A percentile compares a stretch with the other conserved stretches of the same genome.
Conservation (phyloP, 2,888 invertebrate species). For the Epinotia bilunana region DNA sequence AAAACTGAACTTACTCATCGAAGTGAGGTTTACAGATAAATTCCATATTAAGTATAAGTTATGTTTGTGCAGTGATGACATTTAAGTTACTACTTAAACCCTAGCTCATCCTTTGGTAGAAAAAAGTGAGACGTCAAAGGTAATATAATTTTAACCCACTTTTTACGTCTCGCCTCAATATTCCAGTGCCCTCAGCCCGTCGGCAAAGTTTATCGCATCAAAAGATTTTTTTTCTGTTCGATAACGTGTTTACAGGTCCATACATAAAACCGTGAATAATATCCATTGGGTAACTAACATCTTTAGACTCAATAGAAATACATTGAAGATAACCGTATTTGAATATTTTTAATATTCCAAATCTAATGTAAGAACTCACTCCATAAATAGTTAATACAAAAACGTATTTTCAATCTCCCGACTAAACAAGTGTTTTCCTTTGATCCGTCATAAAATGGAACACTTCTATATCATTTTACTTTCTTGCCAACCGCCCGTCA, state of each 20-base stretch:
- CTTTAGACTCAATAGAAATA: too few relatives aligned
- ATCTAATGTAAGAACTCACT: too few relatives aligned
- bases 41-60: too few relatives aligned
- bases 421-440: neutral
- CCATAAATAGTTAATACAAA: neutral
- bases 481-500: too few relatives aligned
- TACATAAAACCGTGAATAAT: too few relatives aligned
- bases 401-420: neutral
- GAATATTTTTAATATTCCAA: too few relatives aligned
- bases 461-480: too few relatives aligned
- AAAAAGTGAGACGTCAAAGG: conserved; percentile 33
- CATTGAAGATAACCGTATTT: too few relatives aligned
- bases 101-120: conserved; percentile 9
- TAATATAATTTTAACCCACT: conserved; percentile 22
- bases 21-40: too few relatives aligned
- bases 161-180: conserved; percentile 35
- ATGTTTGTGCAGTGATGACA: neutral
- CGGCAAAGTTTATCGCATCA: conserved; percentile 5
- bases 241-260: neutral
- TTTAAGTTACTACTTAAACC: neutral
- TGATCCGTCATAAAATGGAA: neutral
- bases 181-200: conserved; percentile 14
- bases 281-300: too few relatives aligned
- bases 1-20: too few relatives aligned
- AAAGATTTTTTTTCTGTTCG: neutral